Conservation (phyloP, 1,140 invertebrate genomes). For the Drosophila virilis region DNA sequence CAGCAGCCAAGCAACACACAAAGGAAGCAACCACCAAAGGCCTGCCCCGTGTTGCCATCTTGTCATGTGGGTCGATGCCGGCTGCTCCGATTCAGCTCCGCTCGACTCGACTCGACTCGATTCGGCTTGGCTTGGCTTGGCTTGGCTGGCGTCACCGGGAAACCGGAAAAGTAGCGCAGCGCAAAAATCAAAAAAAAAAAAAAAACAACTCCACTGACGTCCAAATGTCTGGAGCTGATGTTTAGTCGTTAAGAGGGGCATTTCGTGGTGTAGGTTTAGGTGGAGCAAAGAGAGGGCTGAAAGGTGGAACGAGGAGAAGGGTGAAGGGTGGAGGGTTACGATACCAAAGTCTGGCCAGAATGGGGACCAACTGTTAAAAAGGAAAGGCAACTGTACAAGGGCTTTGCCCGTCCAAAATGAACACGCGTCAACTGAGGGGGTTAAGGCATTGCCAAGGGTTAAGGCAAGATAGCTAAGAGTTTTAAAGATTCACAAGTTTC, state of each 20-base stretch:
- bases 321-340: not conserved
- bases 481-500: too few relatives aligned
- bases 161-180: slow-evolving; percentile 27
- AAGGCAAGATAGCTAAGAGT: too few relatives aligned
- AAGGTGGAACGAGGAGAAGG: too few relatives aligned
- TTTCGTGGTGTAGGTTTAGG: too few relatives aligned
- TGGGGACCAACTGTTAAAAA: slow-evolving; percentile 25
- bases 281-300: too few relatives aligned
- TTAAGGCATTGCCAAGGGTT: too few relatives aligned
- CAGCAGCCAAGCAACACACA: slow-evolving; percentile 7
- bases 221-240: slow-evolving; percentile 46
- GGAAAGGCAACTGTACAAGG: slow-evolving; percentile 63
- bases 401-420: too few relatives aligned
- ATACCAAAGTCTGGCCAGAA: not conserved
- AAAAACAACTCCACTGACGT: slow-evolving; percentile 42
- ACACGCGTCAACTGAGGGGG: too few relatives aligned
- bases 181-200: slow-evolving; percentile 1
- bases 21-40: slow-evolving; percentile 42
- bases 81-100: not conserved
- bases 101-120: not conserved
- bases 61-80: slow-evolving; percentile 17
- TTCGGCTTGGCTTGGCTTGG: not conserved
- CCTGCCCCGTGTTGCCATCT: not conserved
- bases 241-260: not conserved
- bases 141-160: slow-evolving; percentile 2